Evolutionary conservation across 2,797 vertebrate species (phyloP).

Genomic region (Gallinago nigripennis): DNA sequence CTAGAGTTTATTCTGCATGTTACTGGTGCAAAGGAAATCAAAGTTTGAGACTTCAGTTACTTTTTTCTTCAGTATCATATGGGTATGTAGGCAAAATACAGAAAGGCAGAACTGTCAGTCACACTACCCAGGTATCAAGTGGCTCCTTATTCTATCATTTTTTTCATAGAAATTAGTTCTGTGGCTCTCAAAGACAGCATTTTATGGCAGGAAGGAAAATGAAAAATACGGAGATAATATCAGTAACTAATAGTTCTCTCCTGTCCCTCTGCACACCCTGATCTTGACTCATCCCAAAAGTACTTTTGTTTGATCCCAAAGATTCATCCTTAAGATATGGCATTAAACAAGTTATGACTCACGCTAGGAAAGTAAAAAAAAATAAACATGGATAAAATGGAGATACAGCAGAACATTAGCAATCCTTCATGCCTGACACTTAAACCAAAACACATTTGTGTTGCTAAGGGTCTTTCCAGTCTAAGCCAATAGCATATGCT

Average conservation of each 20-base stretch:
- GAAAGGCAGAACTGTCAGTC: background rate
- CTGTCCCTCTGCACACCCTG: background rate
- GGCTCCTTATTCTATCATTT: background rate
- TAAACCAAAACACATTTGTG: slow-evolving; percentile 36
- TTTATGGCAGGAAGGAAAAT: background rate
- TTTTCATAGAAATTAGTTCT: background rate
- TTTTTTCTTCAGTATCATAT: background rate
- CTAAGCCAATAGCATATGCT: background rate
- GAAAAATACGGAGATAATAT: background rate
- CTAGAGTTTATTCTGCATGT: background rate
- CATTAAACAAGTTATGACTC: slow-evolving; percentile 44
- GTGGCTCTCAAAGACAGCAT: background rate
- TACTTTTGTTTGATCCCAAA: slow-evolving; percentile 34
- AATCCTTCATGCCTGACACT: slow-evolving; percentile 25
- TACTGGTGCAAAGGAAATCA: background rate
- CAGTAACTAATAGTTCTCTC: background rate
- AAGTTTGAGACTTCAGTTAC: background rate
- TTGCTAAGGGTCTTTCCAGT: background rate
- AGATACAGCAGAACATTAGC: slow-evolving; percentile 50
- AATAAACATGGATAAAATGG: slow-evolving; percentile 31
- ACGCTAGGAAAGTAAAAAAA: slow-evolving; percentile 4
- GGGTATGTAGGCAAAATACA: background rate
- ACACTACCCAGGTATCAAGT: background rate
- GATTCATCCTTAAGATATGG: slow-evolving; percentile 26
- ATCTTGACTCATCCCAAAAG: slow-evolving; percentile 27